Evolutionary conservation across 2,113 vertebrate species (phyloP).

Genomic region (Scomber japonicus): DNA sequence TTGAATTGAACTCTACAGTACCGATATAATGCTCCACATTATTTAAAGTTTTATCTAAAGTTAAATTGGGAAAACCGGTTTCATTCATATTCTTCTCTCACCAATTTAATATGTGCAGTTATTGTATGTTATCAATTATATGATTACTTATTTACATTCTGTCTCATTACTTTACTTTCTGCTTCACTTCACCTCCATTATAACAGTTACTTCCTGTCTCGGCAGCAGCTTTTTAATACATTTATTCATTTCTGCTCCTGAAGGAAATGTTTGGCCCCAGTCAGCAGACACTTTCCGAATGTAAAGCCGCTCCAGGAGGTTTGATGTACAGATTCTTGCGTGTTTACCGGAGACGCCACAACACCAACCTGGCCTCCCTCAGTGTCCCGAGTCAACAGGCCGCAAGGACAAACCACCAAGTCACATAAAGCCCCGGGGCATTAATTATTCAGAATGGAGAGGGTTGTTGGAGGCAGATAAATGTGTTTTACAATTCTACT

Average conservation of each 20-base stretch:
- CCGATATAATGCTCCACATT: neutral
- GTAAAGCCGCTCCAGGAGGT: conserved; percentile 14
- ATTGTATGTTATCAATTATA: conserved; percentile 16
- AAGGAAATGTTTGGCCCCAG: conserved; percentile 15
- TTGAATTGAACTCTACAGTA: neutral
- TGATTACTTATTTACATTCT: conserved; percentile 26
- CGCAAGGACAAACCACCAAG: conserved; percentile 64
- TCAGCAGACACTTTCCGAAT: conserved; percentile 16
- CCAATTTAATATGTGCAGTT: neutral
- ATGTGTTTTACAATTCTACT: conserved; percentile 75
- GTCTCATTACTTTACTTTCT: conserved; percentile 47
- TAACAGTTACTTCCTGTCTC: conserved; percentile 20
- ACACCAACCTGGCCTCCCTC: conserved; percentile 11
- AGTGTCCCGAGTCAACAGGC: conserved; percentile 38
- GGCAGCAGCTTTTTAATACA: conserved; percentile 6
- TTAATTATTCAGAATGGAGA: conserved; percentile 80
- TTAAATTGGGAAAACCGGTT: neutral
- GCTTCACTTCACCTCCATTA: conserved; percentile 54
- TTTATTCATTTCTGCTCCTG: conserved; percentile 38
- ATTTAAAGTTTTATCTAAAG: neutral
- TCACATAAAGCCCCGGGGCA: conserved; percentile 56
- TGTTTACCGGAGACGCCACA: no score
- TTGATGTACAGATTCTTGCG: neutral
- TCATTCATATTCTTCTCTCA: neutral
- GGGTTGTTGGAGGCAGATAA: conserved; percentile 72